Evolutionary conservation across 2,888 invertebrate genomes (phyloP).

Genomic region (Ichneumoninae sp.): DNA sequence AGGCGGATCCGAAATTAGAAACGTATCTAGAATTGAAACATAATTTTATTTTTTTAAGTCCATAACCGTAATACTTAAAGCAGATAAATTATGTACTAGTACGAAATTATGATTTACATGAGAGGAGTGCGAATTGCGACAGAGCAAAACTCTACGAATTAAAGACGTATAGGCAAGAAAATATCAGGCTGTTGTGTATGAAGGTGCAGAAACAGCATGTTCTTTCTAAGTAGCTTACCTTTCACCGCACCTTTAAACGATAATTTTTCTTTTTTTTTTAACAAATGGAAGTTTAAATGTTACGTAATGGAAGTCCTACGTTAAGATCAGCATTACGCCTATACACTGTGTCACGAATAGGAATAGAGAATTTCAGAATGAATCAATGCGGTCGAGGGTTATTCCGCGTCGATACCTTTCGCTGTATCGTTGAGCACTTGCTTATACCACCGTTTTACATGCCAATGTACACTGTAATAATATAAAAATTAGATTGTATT

Average conservation of each 20-base stretch:
- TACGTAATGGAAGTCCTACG: constrained; percentile 7
- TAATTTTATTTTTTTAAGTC: neutral
- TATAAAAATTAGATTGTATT: no score
- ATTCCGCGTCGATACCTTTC: constrained; percentile 24
- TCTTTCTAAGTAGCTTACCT: constrained; percentile 71
- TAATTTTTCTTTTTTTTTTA: constrained; percentile 64
- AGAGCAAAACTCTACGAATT: neutral
- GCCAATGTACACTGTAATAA: no score
- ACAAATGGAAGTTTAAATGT: constrained; percentile 33
- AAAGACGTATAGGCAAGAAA: constrained; percentile 30
- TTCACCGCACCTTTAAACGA: constrained; percentile 73
- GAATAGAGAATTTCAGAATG: constrained; percentile 32
- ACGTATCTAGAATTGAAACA: constrained; percentile 88
- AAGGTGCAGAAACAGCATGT: constrained; percentile 66
- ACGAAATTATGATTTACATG: constrained; percentile 5
- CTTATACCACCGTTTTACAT: constrained; percentile 1
- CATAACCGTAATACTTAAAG: neutral
- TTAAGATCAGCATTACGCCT: constrained; percentile 10
- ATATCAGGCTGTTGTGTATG: constrained; percentile 26
- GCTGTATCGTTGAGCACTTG: constrained; percentile 15
- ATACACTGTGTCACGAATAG: neutral
- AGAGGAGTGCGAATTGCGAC: neutral
- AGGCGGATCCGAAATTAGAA: constrained; percentile 89
- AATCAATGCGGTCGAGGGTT: constrained; percentile 20
- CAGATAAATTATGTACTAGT: neutral